These are phyloP conservation scores for Salvelinus fontinalis DNA, from an alignment of 2,113 vertebrate species.

Conservation along the genomic window DNA sequence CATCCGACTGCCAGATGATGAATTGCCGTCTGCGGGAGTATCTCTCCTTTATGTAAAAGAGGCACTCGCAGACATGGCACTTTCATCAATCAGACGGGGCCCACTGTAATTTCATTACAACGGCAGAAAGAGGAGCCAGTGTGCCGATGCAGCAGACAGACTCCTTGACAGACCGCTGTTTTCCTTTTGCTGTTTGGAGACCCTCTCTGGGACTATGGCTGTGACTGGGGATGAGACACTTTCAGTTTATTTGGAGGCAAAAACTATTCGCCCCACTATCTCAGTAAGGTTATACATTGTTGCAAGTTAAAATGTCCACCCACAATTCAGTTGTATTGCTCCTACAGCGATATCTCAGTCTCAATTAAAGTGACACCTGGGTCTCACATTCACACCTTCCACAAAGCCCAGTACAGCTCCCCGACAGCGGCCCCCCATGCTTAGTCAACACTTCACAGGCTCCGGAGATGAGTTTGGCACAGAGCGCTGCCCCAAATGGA, in stretches of 20 bases:
- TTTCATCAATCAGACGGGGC: constrained; percentile 71
- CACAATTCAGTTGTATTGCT: constrained; percentile 31
- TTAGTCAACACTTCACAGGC: constrained; percentile 23
- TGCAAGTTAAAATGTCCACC: constrained; percentile 1
- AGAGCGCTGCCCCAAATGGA: constrained; percentile 27
- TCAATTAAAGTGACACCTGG: constrained; percentile 49
- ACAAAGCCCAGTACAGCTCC: constrained; percentile 15
- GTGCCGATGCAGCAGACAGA: constrained; percentile 33
- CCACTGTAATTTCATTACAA: constrained; percentile 63
- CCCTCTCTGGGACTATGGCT: not conserved
- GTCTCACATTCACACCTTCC: constrained; percentile 36
- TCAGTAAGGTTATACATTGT: constrained; percentile 35
- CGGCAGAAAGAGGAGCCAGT: constrained; percentile 48
- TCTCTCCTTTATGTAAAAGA: constrained; percentile 71
- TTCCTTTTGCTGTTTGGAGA: constrained; percentile 12
- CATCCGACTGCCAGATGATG: constrained; percentile 65
- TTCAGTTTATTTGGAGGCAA: no score
- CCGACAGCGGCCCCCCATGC: constrained; percentile 18
- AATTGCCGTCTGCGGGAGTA: constrained; percentile 58
- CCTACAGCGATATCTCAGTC: constrained; percentile 32
- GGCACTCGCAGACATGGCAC: constrained; percentile 61
- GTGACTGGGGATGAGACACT: not conserved
- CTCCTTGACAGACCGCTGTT: constrained; percentile 1
- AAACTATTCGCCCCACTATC: constrained; percentile 12
- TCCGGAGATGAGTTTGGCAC: constrained; percentile 22